These are phyloP conservation scores for Phylloscopus trochilus DNA, from an alignment of 2,113 vertebrate species.

Conservation along the genomic window DNA sequence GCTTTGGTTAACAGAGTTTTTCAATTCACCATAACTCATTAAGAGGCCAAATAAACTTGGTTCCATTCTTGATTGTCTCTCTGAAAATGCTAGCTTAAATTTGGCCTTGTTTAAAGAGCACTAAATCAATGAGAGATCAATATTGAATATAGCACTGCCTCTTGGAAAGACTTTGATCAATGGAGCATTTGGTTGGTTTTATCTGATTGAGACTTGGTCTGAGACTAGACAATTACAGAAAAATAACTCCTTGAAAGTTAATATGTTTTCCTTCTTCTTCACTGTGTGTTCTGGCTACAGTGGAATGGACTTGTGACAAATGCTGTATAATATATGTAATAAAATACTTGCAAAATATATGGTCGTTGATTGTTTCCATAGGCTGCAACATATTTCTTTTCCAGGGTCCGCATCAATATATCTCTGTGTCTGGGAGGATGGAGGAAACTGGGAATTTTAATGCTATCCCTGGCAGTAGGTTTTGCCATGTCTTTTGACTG, in stretches of 20 bases:
- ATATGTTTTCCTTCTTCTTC: constrained; percentile 28
- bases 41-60: neutral
- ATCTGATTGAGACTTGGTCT: constrained; percentile 24
- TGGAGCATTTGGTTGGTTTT: constrained; percentile 22
- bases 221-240: constrained; percentile 28
- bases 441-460: neutral
- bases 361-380: neutral
- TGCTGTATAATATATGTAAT: neutral
- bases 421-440: neutral
- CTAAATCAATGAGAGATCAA: constrained; percentile 59
- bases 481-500: neutral
- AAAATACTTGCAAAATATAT: neutral
- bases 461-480: neutral
- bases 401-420: neutral
- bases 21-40: neutral
- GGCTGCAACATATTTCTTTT: neutral
- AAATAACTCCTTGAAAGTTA: constrained; percentile 53
- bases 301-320: neutral
- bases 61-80: neutral
- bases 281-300: neutral
- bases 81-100: constrained; percentile 39
- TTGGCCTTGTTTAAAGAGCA: constrained; percentile 50
- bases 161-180: constrained; percentile 47
- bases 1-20: neutral
- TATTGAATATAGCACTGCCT: constrained; percentile 45